These are phyloP conservation scores for Amphilophus citrinellus DNA, from an alignment of 2,113 vertebrate species.

Conservation along the genomic window DNA sequence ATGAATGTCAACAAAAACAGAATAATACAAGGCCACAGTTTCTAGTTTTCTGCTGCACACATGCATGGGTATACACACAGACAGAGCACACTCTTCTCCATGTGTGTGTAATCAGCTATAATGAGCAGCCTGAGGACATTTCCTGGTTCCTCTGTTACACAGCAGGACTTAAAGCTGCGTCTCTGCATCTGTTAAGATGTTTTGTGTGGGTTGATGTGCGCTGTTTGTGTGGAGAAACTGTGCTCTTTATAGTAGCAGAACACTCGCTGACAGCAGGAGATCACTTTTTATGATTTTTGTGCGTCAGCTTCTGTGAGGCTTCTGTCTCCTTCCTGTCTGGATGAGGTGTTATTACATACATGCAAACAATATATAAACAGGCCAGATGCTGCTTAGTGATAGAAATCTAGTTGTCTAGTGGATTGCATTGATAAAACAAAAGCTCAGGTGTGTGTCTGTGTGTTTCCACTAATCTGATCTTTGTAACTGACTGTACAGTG, in stretches of 20 bases:
- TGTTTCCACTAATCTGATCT: not conserved
- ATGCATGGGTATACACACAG: not conserved
- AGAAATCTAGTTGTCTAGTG: slow-evolving; percentile 1
- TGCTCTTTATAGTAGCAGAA: slow-evolving; percentile 46
- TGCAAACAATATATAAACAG: not conserved
- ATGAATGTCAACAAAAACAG: not conserved
- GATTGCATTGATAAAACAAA: not conserved
- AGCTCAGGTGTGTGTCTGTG: not conserved
- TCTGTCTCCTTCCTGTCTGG: slow-evolving; percentile 56
- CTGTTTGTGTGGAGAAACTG: slow-evolving; percentile 18
- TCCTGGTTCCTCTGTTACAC: slow-evolving; percentile 70
- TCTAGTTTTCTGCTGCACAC: slow-evolving; percentile 9
- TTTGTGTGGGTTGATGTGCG: slow-evolving; percentile 44
- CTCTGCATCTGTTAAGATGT: slow-evolving; percentile 41
- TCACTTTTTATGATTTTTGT: slow-evolving; percentile 56
- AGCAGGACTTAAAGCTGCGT: slow-evolving; percentile 61
- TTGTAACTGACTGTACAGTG: slow-evolving; percentile 83
- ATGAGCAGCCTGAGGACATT: slow-evolving; percentile 77
- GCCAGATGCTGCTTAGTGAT: too few relatives aligned
- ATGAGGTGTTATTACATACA: not conserved
- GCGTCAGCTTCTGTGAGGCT: slow-evolving; percentile 36
- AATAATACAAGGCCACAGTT: not conserved
- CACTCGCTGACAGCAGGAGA: slow-evolving; percentile 53
- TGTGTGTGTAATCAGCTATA: slow-evolving; percentile 72
- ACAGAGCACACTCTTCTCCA: slow-evolving; percentile 14